These are phyloP conservation scores for Diabrotica virgifera DNA, from an alignment of 1,140 invertebrate genomes.

Conservation along the genomic window DNA sequence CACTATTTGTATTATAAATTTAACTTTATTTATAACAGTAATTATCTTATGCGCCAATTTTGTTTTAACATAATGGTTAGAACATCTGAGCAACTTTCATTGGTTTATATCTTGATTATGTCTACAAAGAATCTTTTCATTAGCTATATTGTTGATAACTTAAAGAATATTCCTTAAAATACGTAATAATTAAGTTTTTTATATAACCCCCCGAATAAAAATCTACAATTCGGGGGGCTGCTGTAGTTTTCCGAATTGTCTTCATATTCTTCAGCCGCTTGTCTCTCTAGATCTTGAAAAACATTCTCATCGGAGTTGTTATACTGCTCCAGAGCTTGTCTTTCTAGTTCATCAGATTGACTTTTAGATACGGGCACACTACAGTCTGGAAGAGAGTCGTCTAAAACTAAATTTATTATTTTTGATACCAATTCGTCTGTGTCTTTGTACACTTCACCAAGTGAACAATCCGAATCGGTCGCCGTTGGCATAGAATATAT, in stretches of 20 bases:
- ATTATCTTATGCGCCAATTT: too few relatives aligned
- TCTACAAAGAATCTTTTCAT: too few relatives aligned
- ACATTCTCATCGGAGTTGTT: conserved; percentile 40
- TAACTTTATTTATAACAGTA: too few relatives aligned
- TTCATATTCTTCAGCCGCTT: conserved; percentile 44
- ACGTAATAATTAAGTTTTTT: neutral
- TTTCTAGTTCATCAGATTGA: conserved; percentile 43
- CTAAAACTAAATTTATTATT: conserved; percentile 18
- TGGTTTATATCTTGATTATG: too few relatives aligned
- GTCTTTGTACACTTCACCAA: conserved; percentile 11
- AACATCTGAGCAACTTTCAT: too few relatives aligned
- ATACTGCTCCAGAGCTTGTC: conserved; percentile 44
- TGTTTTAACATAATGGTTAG: too few relatives aligned
- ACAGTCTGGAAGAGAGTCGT: conserved; percentile 23
- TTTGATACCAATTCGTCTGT: conserved; percentile 10
- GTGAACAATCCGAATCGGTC: too few relatives aligned
- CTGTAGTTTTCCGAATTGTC: conserved; percentile 41
- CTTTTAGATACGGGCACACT: conserved; percentile 31
- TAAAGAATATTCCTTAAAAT: too few relatives aligned
- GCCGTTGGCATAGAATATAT: too few relatives aligned
- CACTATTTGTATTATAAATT: too few relatives aligned
- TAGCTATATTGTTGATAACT: neutral
- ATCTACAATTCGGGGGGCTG: conserved; percentile 39
- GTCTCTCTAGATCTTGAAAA: conserved; percentile 42
- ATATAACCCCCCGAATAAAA: conserved; percentile 40